Base-by-base conservation (phyloP, 2,888 invertebrate genomes). In the Acanthosoma haemorrhoidale region DNA sequence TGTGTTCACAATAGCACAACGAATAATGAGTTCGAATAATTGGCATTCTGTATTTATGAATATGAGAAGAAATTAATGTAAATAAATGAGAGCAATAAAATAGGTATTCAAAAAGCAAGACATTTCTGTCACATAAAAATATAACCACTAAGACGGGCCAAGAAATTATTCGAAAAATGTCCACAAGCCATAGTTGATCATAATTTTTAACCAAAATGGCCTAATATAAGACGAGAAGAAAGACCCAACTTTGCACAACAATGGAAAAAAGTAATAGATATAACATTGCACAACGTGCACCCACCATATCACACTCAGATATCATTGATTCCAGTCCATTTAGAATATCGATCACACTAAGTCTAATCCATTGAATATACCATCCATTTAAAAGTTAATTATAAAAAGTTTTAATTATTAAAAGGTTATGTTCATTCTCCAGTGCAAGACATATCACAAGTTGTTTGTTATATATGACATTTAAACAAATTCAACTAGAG, bases 31-130 rank as follows among this genome's bases (percentile, higher is more conserved):
- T 51, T n/a, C 2, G 29, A 25, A 51, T 51, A 51, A 51, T 5
- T 25, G 51, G 51, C 51, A 51, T 51, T 51, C 51, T 51, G n/a
- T n/a, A n/a, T n/a, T n/a, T n/a, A n/a, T n/a, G 51, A 25, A 43
- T 9, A 21, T 21, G 21, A 21, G 8, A 18, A 43, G 43, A 3
- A 11, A 18, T 21, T 9, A 5, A 5, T 21, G n/a, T n/a, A n/a
- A 43, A 21, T 21, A 4, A 2, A 25, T 4, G 3, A 25, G 25
- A 43, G 11, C 9, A 43, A 21, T 11, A 43, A 4, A 43, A 13
- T 2, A 21, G 1, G 9, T 25, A 51, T 5, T 1, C 25, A n/a
- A 13, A 21, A 43, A 43, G 11, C 16, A 21, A 43, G 25, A 43
- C 18, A 5, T 43, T 3, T 21, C 11, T 13, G 13, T 3, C 2